phyloP scores from a whole-genome alignment of 2,113 vertebrate species.

The Saguinus midas region DNA sequence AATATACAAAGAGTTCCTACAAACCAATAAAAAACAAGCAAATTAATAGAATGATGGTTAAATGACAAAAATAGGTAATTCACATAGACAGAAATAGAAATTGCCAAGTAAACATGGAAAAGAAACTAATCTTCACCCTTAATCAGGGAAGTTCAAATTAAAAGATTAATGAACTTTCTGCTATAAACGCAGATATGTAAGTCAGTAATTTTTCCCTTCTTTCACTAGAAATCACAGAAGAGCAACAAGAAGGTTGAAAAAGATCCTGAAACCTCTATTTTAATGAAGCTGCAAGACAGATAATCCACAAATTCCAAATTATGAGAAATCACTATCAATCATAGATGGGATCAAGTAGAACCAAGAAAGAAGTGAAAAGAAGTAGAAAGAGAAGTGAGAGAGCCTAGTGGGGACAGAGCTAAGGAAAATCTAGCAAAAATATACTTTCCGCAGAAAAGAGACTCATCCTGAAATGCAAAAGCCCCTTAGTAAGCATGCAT shows the following conservation, averaged over 20 bases:
- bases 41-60: neutral
- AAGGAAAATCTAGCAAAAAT: neutral
- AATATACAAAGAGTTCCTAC: neutral
- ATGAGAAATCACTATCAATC: neutral
- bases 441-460: neutral
- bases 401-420: fast-evolving
- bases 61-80: neutral
- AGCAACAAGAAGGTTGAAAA: neutral
- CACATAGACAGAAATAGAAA: neutral
- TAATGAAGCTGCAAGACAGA: neutral
- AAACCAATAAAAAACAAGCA: slow-evolving; percentile 2
- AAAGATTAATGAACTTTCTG: neutral
- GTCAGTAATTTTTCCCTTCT: neutral
- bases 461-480: neutral
- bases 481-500: no score
- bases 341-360: neutral
- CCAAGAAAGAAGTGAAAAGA: neutral
- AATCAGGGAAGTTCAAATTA: neutral
- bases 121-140: neutral
- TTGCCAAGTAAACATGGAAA: neutral
- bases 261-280: neutral
- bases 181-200: neutral
- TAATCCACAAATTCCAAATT: neutral
- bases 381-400: neutral
- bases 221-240: neutral